Base-by-base conservation (phyloP, 2,797 vertebrate genomes). In the Periophthalmus magnuspinnatus region DNA sequence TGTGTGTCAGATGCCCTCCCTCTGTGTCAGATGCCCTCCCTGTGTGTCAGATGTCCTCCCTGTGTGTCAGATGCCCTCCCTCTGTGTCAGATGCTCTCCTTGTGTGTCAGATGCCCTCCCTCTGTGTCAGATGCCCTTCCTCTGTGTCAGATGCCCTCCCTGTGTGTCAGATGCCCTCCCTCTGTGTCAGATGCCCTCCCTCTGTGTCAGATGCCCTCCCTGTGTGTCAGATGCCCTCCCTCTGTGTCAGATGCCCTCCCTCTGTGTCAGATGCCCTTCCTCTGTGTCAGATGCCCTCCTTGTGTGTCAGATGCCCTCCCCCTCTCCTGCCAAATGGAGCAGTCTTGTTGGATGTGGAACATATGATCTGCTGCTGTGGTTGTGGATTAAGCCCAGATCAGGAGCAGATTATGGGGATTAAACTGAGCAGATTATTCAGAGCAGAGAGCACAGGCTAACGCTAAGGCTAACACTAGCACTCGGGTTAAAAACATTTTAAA, bases 391-490 rank as follows among this genome's bases (percentile, higher is more conserved):
- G 2, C 14, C 14, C 14, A 13, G 58, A 60, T 60, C 58, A 60
- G 24, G 8, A 36, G 58, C 58, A 36, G 58, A 60, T 60, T 36
- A 36, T 36, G 58, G 19, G 19, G 58, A 60, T 60, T 60, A 60
- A 19, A 34, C 0, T 60, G 58, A 60, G 58, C 58, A n/a, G 58
- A 60, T 60, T 58, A 58, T 33, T 33, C 58, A n/a, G 58, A 36
- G 33, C 58, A 58, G 57, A 59, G 57, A 59, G 55, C 55, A 57
- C 14, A 16, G 11, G 57, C 57, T 59, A 59, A 34, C 17, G 28
- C 56, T 24, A 28, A 50, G 48, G 48, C 48, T 50, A 50, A 50
- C 48, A 5, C 17, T 50, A 50, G 19, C 16, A n/a, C 4, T n/a
- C 16, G 50, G 16, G 48, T 19, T n/a, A n/a, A 17, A 28, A 28